Evolutionary conservation across 2,797 vertebrate species (phyloP).

Genomic region (Aldrovandia affinis): DNA sequence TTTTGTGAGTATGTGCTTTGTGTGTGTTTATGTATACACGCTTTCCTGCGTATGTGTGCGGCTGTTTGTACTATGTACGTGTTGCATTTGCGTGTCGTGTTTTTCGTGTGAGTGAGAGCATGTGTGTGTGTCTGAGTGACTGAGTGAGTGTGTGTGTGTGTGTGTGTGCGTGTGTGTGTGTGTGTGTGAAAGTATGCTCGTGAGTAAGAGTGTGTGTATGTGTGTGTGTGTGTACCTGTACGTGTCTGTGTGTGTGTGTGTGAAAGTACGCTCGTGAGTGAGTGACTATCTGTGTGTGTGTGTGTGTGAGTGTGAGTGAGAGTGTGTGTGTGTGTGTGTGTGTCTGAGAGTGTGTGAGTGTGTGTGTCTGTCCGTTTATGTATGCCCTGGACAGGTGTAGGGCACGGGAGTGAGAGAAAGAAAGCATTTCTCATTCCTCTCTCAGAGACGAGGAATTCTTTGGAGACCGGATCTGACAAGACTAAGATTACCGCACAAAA

Average conservation of each 20-base stretch:
- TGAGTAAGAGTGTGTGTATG: background rate
- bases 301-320: background rate
- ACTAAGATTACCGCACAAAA: slow-evolving; percentile 77
- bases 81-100: slow-evolving; percentile 3
- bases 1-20: background rate
- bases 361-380: background rate
- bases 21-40: slow-evolving; percentile 13
- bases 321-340: slow-evolving; percentile 26
- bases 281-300: slow-evolving; percentile 10
- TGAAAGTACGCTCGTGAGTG: too few relatives aligned
- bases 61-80: background rate
- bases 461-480: slow-evolving; percentile 71
- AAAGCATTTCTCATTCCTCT: slow-evolving; percentile 69
- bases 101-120: slow-evolving; percentile 25
- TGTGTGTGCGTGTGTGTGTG: slow-evolving; percentile 16
- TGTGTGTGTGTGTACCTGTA: slow-evolving; percentile 14
- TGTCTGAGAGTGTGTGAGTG: background rate
- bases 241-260: slow-evolving; percentile 15
- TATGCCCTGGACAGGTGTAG: slow-evolving; percentile 47
- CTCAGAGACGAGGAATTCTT: slow-evolving; percentile 58
- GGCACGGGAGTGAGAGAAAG: slow-evolving; percentile 53
- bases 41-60: slow-evolving; percentile 23
- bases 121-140: too few relatives aligned
- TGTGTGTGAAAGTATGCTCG: too few relatives aligned
- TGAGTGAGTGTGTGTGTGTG: too few relatives aligned